Evolutionary conservation across 2,113 vertebrate species (phyloP), one percentile per base, ranked within the genome.

Genomic region (Antennarius striatus): DNA sequence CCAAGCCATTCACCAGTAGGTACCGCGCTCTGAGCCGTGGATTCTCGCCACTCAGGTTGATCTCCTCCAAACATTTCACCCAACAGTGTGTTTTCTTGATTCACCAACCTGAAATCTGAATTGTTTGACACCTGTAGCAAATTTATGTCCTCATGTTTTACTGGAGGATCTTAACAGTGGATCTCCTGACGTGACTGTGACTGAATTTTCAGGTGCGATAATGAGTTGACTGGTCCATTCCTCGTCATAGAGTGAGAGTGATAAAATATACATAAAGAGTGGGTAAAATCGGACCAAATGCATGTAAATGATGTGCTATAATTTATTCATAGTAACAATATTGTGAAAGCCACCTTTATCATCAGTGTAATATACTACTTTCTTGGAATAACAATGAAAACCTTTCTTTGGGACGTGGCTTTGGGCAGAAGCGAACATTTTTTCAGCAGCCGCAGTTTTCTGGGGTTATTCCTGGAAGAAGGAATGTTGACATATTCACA

Each of bases 1-100:
- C 86, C 98, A 99, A 94, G 98, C 98, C 95, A 99, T 99, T 94
- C 97, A 99, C 92, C 98, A 99, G 98, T 99, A 96, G 95, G 98
- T 99, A 92, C 56, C 76, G 1, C 8, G 6, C 46, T 49, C 40
- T 2, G 2, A 62, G 50, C 58, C 40, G 29, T 22, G 28, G 30
- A 17, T n/a, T n/a, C 54, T 1, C 10, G 2, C 47, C 22, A 3
- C 28, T 56, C n/a, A 4, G 16, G 36, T 28, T 39, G 16, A 4
- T 43, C 36, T 46, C 16, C 50, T 2, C 22, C 22, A 22, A 22
- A 1, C 43, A 16, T 30, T 68, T 63, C 4, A 56, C 56, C 29
- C 71, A 6, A 45, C 66, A 63, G 57, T 45, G 68, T 47, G 0
- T 59, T n/a, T 68, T 58, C 49, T 49, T 42, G 30, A 56, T 45